Conservation (phyloP, 2,888 invertebrate genomes). For the Meghimatium bilineatum region DNA sequence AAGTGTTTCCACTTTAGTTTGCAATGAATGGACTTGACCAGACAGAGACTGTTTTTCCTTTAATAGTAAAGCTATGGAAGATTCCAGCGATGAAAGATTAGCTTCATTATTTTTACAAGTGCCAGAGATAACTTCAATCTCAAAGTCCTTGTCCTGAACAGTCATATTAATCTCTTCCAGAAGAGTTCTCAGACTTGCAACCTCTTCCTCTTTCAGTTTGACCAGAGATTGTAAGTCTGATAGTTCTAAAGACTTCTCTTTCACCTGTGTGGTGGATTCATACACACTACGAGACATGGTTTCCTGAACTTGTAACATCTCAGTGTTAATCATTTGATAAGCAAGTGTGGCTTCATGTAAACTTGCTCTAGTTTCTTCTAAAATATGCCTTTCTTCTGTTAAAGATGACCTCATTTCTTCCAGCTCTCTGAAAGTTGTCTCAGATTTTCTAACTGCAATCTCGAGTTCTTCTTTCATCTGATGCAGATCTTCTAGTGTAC, state of each 20-base stretch:
- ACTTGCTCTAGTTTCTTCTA: conserved; percentile 10
- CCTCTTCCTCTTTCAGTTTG: conserved; percentile 15
- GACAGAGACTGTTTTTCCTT: conserved; percentile 19
- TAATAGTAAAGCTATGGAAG: not conserved
- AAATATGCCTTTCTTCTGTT: not conserved
- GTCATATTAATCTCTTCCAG: conserved; percentile 20
- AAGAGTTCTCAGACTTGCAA: conserved; percentile 14
- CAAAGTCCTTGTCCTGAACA: conserved; percentile 19
- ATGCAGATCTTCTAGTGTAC: too few relatives aligned
- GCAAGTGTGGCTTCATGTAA: conserved; percentile 21
- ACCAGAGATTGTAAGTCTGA: conserved; percentile 2
- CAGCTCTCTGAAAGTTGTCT: conserved; percentile 24
- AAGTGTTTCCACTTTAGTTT: not conserved
- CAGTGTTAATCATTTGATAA: conserved; percentile 23
- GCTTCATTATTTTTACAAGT: not conserved
- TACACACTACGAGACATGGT: conserved; percentile 11
- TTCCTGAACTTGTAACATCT: conserved; percentile 27
- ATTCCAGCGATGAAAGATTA: conserved; percentile 8
- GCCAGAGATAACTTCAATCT: conserved; percentile 24
- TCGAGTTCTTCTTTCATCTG: conserved; percentile 22
- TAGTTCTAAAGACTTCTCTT: conserved; percentile 29
- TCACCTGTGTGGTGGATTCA: conserved; percentile 2
- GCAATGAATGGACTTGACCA: not conserved
- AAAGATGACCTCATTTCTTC: conserved; percentile 13
- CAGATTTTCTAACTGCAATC: not conserved